A percentile compares a stretch with the other conserved stretches of the same genome.
Evolutionary conservation across 2,113 vertebrate species (phyloP).

Genomic region (Epinephelus moara): DNA sequence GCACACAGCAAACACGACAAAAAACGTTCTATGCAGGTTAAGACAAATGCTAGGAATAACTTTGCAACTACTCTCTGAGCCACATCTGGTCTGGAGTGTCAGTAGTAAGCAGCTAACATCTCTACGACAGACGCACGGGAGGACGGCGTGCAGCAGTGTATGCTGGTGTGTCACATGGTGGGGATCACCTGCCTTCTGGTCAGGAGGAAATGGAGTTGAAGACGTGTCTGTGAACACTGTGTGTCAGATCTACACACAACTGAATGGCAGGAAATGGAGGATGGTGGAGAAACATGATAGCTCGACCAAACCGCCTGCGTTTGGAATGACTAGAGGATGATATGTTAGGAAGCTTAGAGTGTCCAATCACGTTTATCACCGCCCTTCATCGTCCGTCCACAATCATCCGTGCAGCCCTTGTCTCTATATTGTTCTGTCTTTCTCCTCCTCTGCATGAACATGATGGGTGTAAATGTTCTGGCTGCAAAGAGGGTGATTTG

Average conservation of each 20-base stretch:
- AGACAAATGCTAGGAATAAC: slow-evolving; percentile 28
- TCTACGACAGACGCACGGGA: slow-evolving; percentile 33
- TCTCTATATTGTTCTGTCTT: slow-evolving; percentile 26
- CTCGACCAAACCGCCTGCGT: slow-evolving; percentile 37
- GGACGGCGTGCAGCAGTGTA: slow-evolving; percentile 35
- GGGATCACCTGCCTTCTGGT: background rate
- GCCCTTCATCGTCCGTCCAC: background rate
- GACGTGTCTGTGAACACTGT: background rate
- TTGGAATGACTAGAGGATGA: slow-evolving; percentile 63
- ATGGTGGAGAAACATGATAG: slow-evolving; percentile 11
- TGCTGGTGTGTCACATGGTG: slow-evolving; percentile 54
- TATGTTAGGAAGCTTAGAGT: slow-evolving; percentile 57
- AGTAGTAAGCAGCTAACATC: slow-evolving; percentile 36
- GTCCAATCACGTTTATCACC: slow-evolving; percentile 14
- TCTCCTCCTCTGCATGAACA: slow-evolving; percentile 46
- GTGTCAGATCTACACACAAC: slow-evolving; percentile 17
- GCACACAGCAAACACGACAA: slow-evolving; percentile 11
- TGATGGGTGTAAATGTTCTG: slow-evolving; percentile 38
- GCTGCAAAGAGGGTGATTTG: slow-evolving; percentile 30
- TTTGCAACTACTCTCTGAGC: background rate
- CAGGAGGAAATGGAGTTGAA: background rate
- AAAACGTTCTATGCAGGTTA: slow-evolving; percentile 15
- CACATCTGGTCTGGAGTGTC: background rate
- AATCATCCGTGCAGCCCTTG: slow-evolving; percentile 33
- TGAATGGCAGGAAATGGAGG: slow-evolving; percentile 41